Base-by-base conservation (phyloP, 2,113 vertebrate species). In the Sterna hirundo region DNA sequence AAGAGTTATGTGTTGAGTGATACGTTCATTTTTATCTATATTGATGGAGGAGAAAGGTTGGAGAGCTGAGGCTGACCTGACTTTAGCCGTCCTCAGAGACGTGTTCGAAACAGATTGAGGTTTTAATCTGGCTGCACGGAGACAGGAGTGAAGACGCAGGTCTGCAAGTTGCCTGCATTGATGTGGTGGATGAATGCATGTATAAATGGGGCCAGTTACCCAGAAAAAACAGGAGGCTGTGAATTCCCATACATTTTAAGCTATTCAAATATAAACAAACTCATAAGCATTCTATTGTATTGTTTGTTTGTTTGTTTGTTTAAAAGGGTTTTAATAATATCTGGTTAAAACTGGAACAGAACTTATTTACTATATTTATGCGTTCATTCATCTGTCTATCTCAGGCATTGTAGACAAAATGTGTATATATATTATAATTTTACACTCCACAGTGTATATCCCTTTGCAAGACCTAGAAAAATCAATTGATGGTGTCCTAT, bases 181-280 rank as follows among this genome's bases (percentile, higher is more conserved):
- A 74, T 7, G 3, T 9, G 20, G 81, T 72, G 11, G n/a, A 27
- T 93, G 64, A 90, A 80, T 29, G 10, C 0, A 0, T 57, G 20
- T 49, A 38, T 16, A 52, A 47, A 26, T 66, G 25, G n/a, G 60
- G 14, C 8, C 74, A 79, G 57, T 76, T 74, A 85, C 13, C 61
- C 15, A 69, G 52, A 82, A 80, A 82, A 79, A 44, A 2, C 16
- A 71, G 40, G 26, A 85, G 69, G 29, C 26, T 4, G 2, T 75
- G 29, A 74, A 69, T 88, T 72, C 64, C 34, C 4, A 6, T 58
- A 61, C 15, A 10, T 80, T 82, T 90, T 65, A 90, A 79, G 42
- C 22, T 90, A 62, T 42, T 61, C 44, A 66, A 13, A 90, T 70
- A 77, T 76, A 76, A 76, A 42, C 7, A 60, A 91, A 71, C 6